Percentiles rank a stretch among this genome's conserved stretches.
These are phyloP conservation scores for Acrocephalus kingi DNA, from an alignment of 2,113 vertebrate species.

Conservation along the genomic window DNA sequence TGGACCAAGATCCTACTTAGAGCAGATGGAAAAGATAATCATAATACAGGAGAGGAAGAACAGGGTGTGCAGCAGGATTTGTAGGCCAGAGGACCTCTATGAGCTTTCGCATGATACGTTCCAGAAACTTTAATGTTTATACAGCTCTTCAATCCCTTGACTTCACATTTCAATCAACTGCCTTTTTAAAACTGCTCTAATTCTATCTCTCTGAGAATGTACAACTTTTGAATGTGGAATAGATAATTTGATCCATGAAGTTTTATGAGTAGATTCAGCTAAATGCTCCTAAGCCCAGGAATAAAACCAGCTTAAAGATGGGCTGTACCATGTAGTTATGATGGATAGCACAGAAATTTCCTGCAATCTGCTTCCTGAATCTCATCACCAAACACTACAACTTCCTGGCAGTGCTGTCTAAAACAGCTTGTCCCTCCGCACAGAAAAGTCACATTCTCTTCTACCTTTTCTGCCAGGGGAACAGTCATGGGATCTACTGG, in stretches of 20 bases:
- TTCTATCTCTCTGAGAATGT: neutral
- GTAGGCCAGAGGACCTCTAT: neutral
- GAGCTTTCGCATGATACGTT: neutral
- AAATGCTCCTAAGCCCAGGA: neutral
- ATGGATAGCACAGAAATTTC: neutral
- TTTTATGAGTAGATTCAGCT: slow-evolving; percentile 1
- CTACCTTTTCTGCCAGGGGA: neutral
- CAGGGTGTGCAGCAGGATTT: accelerated
- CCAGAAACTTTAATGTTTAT: neutral
- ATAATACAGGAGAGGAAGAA: neutral
- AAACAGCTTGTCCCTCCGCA: neutral
- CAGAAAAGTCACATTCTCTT: neutral
- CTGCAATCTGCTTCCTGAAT: neutral
- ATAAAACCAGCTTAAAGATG: neutral
- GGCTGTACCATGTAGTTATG: neutral
- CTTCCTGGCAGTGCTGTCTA: neutral
- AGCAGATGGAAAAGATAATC: neutral
- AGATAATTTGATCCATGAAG: slow-evolving; percentile 10
- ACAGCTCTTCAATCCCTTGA: neutral
- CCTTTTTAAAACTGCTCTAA: neutral
- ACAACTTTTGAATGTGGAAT: neutral
- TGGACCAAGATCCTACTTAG: neutral
- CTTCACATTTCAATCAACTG: neutral
- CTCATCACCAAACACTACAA: neutral
- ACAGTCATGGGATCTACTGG: neutral